phyloP scores from a whole-genome alignment of 2,113 vertebrate species.

The Vulpes ferrilata region DNA sequence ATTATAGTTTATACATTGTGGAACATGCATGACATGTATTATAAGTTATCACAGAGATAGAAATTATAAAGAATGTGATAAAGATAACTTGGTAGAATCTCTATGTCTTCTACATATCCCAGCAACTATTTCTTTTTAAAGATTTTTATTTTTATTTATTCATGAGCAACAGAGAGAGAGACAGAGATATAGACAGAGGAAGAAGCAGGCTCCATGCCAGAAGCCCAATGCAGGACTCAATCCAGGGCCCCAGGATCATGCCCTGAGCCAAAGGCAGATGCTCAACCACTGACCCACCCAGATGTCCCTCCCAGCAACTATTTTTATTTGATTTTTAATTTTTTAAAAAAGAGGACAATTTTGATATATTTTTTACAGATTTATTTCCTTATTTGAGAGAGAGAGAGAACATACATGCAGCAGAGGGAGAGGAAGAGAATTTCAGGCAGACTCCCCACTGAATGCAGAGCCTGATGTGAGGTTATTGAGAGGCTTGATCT shows the following conservation, averaged over 20 bases:
- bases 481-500: background rate
- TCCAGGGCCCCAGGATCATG: no score
- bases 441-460: background rate
- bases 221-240: no score
- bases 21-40: background rate
- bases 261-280: no score
- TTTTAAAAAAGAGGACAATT: background rate
- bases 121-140: background rate
- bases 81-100: background rate
- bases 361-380: background rate
- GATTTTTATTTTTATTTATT: background rate
- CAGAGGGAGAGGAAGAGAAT: background rate
- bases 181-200: no score
- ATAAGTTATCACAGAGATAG: background rate
- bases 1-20: background rate
- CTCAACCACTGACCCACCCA: no score
- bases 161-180: no score
- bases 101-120: background rate
- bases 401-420: background rate
- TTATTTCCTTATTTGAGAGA: background rate
- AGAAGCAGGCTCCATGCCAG: no score
- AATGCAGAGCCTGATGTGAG: background rate
- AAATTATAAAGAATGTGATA: background rate
- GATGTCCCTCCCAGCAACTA: background rate
- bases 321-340: background rate